Evolutionary conservation across 1,140 invertebrate genomes (phyloP), one percentile per base, ranked within the genome.

Genomic region (Dolichoris vasculosae): DNA sequence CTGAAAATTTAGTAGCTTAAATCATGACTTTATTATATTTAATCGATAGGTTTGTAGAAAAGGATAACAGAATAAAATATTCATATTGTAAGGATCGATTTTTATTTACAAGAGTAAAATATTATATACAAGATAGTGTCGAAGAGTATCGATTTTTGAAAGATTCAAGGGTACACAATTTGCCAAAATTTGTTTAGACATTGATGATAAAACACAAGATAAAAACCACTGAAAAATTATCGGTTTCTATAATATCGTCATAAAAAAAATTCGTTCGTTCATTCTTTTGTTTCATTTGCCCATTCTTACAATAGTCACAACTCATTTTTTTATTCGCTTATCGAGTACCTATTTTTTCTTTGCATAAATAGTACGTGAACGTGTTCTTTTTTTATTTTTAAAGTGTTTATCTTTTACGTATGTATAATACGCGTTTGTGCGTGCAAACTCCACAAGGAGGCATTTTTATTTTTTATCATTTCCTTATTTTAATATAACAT

Each of bases 31-130:
- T 7, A n/a, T n/a, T n/a, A n/a, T n/a, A n/a, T n/a, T n/a, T n/a
- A n/a, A n/a, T n/a, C n/a, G n/a, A n/a, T n/a, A 59, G 13, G 17
- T 59, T 59, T 20, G n/a, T 63, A 63, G 59, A 23, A n/a, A 63
- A 30, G 59, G 59, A 69, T 30, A 30, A 26, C 40, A 38, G 32
- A 79, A 64, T 46, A 43, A 59, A 75, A 46, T 79, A 20, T 1
- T 75, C 35, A 30, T 38, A 32, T 83, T 55, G 32, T 83, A 69
- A 69, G 85, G 85, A 86, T 86, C 75, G 85, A 78, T 79, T 86
- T 90, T 90, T 90, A 90, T 90, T 90, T 90, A 90, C 89, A 90
- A 90, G 89, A 90, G 89, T 90, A 90, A 90, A 90, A 90, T 87
- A 90, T 90, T 90, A 90, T 90, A 85, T 90, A 90, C 89, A 90